Evolutionary conservation across 2,797 vertebrate genomes (phyloP).

Genomic region (Liparis tanakae): DNA sequence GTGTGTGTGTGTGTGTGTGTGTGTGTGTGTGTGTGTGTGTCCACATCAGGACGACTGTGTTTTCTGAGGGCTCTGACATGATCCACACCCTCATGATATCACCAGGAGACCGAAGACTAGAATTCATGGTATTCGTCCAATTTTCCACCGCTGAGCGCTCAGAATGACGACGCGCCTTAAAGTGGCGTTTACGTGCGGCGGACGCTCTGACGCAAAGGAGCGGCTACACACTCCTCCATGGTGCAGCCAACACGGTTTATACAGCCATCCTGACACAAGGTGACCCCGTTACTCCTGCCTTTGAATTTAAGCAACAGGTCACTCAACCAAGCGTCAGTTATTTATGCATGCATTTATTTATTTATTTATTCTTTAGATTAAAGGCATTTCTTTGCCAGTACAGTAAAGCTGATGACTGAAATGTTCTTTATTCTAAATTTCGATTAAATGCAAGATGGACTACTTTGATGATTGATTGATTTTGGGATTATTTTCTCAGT

Average conservation of each 20-base stretch:
- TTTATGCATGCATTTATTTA: too few relatives aligned
- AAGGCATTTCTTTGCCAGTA: too few relatives aligned
- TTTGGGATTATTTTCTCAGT: too few relatives aligned
- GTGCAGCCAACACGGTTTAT: neutral
- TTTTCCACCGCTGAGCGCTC: neutral
- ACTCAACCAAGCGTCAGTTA: too few relatives aligned
- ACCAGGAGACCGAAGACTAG: conserved; percentile 9
- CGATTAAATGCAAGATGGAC: too few relatives aligned
- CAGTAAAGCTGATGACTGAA: too few relatives aligned
- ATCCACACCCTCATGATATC: conserved; percentile 60
- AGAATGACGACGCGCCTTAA: neutral
- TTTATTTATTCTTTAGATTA: too few relatives aligned
- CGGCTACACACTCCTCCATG: neutral
- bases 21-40: neutral
- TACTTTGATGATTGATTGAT: neutral
- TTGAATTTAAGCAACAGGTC: neutral
- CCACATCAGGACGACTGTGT: conserved; percentile 6
- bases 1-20: conserved; percentile 7
- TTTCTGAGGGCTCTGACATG: conserved; percentile 19
- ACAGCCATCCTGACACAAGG: neutral
- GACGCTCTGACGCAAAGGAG: too few relatives aligned
- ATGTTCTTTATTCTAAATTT: too few relatives aligned
- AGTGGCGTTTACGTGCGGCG: too few relatives aligned
- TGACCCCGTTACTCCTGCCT: neutral
- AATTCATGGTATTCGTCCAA: neutral